phyloP scores from a whole-genome alignment of 2,888 invertebrate species.

The Meiosimyza decipiens region DNA sequence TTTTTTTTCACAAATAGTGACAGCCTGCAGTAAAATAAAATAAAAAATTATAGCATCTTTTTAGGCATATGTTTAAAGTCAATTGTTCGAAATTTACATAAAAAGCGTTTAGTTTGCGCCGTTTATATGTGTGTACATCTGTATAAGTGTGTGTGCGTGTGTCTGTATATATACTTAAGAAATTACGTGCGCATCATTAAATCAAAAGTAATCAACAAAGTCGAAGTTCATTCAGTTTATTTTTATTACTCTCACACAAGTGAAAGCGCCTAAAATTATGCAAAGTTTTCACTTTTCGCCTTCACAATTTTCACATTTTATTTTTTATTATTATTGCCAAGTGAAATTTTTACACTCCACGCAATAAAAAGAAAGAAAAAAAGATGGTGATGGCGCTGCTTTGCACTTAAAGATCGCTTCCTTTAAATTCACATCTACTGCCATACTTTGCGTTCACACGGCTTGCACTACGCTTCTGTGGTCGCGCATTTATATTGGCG shows the following conservation, averaged over 20 bases:
- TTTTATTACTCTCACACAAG: background rate
- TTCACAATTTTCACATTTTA: background rate
- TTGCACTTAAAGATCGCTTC: too few species aligned
- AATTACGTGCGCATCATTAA: slow-evolving; percentile 14
- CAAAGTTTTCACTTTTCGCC: slow-evolving; percentile 21
- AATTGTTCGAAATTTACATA: slow-evolving; percentile 25
- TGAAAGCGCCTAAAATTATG: slow-evolving; percentile 21
- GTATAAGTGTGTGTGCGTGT: background rate
- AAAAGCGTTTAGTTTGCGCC: slow-evolving; percentile 40
- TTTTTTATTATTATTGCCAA: slow-evolving; percentile 2
- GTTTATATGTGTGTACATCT: background rate
- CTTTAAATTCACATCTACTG: too few species aligned
- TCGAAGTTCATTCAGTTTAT: slow-evolving; percentile 8
- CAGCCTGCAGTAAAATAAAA: background rate
- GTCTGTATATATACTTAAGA: background rate
- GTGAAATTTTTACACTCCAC: background rate
- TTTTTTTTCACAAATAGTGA: too few species aligned
- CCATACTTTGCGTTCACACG: too few species aligned
- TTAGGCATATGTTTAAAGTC: slow-evolving; percentile 20
- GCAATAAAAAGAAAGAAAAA: too few species aligned
- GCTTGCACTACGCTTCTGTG: too few species aligned
- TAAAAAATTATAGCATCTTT: background rate
- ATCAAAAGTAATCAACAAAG: slow-evolving; percentile 10
- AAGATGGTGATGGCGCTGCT: too few species aligned
- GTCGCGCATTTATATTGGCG: too few species aligned